Base-by-base conservation (phyloP, 1,140 invertebrate genomes). In the Saccostrea echinata region DNA sequence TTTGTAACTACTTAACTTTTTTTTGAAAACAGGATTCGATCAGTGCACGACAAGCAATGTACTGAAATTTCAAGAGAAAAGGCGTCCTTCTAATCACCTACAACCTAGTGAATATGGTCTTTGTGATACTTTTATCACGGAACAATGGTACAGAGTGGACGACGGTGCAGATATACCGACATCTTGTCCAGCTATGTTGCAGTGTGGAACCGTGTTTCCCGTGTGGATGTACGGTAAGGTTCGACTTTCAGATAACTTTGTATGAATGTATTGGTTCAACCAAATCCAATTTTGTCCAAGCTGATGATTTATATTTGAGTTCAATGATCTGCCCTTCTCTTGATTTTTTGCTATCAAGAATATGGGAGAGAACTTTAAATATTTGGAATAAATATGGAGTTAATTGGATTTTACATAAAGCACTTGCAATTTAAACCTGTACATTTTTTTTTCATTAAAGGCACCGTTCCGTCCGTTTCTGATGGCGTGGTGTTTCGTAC, bases 61-160 rank as follows among this genome's bases (percentile, higher is more conserved):
- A 27, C 68, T 76, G 11, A 18, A 12, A 33, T 30, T 30, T 11
- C 68, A 76, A 12, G 68, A 76, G 24, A 76, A 27, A 9, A 0
- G 68, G 18, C 33, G 68, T 30, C 68, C 27, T 16, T 76, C 68
- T 76, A 33, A 30, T 76, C 27, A 3, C 3, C 24, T 76, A 12
- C 11, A 24, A 4, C 6, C 16, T n/a, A 61, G 4, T 1, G 24
- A 16, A 13, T 3, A 12, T 16, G 68, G 68, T 16, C 68, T 76
- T 11, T 76, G 68, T 33, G 68, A 76, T 27, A 30, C 0, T 16
- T 76, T 35, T 76, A 76, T 76, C 24, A 0, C 30, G 16, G 30
- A 76, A 27, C 8, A 27, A 33, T 76, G 68, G 68, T 76, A 76
- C 68, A 76, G 68, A 33, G 24, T 76, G 27, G 27, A 76, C 68